Percentiles rank a stretch among this genome's conserved stretches.
phyloP scores from a whole-genome alignment of 2,113 vertebrate species.

The Notarius lentiginosus region DNA sequence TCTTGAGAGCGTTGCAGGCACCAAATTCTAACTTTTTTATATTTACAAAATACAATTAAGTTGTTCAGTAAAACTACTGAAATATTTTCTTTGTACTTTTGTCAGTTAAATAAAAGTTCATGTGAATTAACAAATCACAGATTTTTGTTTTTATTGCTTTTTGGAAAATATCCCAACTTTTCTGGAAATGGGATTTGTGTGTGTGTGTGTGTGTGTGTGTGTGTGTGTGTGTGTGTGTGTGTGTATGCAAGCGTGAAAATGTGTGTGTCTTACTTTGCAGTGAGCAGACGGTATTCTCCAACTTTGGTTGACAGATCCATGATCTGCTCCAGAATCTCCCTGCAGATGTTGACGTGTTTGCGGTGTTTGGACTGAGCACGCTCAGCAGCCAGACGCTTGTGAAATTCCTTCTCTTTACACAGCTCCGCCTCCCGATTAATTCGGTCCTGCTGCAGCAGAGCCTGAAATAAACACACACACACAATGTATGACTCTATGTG shows the following conservation, averaged over 20 bases:
- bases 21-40: too few species aligned
- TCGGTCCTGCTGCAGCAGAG: conserved; percentile 79
- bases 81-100: too few species aligned
- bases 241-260: not conserved
- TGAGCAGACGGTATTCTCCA: conserved; percentile 82
- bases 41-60: too few species aligned
- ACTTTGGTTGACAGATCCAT: conserved; percentile 84
- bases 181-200: too few species aligned
- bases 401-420: conserved; percentile 72
- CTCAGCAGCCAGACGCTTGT: conserved; percentile 74
- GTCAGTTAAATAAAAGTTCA: too few species aligned
- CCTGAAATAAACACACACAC: conserved; percentile 67
- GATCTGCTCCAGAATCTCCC: conserved; percentile 80
- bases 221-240: not conserved
- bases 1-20: too few species aligned
- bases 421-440: conserved; percentile 76
- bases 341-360: conserved; percentile 81
- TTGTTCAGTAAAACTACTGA: too few species aligned
- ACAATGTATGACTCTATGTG: not conserved
- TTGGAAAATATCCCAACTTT: too few species aligned
- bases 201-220: too few species aligned
- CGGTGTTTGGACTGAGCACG: conserved; percentile 70
- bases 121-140: too few species aligned
- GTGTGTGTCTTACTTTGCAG: conserved; percentile 76
- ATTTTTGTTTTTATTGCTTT: too few species aligned